A percentile compares a stretch with the other conserved stretches of the same genome.
These are phyloP conservation scores for Abscondita cerata DNA, from an alignment of 2,888 invertebrate species.

Conservation along the genomic window DNA sequence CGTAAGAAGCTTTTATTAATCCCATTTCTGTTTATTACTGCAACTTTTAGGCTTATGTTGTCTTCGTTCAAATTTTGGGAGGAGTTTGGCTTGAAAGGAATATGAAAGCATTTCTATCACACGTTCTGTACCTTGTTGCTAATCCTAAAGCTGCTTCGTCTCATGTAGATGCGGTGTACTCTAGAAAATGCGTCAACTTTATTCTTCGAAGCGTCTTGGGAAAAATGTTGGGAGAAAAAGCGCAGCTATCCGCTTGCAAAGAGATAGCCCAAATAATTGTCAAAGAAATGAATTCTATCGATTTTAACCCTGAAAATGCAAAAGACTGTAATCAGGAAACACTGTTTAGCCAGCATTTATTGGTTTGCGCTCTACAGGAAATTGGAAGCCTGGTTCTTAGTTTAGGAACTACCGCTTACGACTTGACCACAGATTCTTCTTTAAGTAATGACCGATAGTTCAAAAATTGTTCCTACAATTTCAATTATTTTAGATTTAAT, in stretches of 20 bases:
- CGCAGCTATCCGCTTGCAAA: slow-evolving; percentile 94
- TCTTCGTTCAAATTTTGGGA: slow-evolving; percentile 93
- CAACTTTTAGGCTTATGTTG: slow-evolving; percentile 84
- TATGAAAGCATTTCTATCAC: slow-evolving; percentile 82
- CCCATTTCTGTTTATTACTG: slow-evolving; percentile 15
- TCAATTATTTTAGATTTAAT: slow-evolving; percentile 64
- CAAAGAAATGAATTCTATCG: slow-evolving; percentile 95
- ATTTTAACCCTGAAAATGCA: slow-evolving; percentile 90
- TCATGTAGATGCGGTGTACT: slow-evolving; percentile 97
- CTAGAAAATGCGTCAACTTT: slow-evolving; percentile 96
- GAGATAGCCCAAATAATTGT: slow-evolving; percentile 91
- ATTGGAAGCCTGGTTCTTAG: slow-evolving; percentile 88
- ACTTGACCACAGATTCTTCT: slow-evolving; percentile 87
- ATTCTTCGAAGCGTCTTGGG: slow-evolving; percentile 91
- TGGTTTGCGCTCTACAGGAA: slow-evolving; percentile 94
- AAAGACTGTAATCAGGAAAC: slow-evolving; percentile 92
- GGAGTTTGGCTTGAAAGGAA: slow-evolving; percentile 95
- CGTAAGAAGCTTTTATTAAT: slow-evolving; percentile 74
- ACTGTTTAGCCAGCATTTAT: slow-evolving; percentile 85
- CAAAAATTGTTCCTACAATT: slow-evolving; percentile 6
- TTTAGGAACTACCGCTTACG: slow-evolving; percentile 93
- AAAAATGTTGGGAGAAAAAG: slow-evolving; percentile 95
- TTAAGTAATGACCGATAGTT: slow-evolving; percentile 64
- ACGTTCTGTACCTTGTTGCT: slow-evolving; percentile 91
- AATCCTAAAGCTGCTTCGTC: slow-evolving; percentile 95